phyloP scores from a whole-genome alignment of 2,888 invertebrate species.

The Acanthosoma haemorrhoidale region DNA sequence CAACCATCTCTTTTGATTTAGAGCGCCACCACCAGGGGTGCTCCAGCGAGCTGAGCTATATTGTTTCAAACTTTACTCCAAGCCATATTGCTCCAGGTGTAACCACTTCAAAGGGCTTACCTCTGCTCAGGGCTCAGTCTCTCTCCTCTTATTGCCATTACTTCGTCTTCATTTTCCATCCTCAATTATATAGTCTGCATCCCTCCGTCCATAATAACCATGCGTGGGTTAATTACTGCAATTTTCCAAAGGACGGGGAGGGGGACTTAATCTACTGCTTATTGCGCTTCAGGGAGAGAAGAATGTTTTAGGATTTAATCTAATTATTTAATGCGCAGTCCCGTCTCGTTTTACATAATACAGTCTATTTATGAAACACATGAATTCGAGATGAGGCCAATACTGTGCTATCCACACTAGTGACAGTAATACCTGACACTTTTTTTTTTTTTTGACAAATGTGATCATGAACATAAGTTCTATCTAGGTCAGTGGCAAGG shows the following conservation, averaged over 20 bases:
- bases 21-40: neutral
- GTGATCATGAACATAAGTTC: no score
- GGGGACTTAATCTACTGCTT: neutral
- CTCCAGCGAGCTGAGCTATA: neutral
- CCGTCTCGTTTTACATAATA: no score
- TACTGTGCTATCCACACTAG: no score
- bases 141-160: neutral
- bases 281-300: neutral
- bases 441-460: no score
- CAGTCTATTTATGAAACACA: no score
- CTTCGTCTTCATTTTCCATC: slow-evolving; percentile 4
- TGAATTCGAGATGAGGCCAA: no score
- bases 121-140: neutral
- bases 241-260: no score
- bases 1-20: slow-evolving; percentile 8
- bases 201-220: neutral
- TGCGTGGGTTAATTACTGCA: neutral
- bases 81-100: slow-evolving; percentile 8
- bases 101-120: slow-evolving; percentile 8
- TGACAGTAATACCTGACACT: no score
- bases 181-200: neutral
- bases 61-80: slow-evolving; percentile 6
- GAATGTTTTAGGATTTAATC: no score
- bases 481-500: no score
- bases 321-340: no score